Evolutionary conservation across 2,797 vertebrate species (phyloP).

Genomic region (Acridotheres tristis): DNA sequence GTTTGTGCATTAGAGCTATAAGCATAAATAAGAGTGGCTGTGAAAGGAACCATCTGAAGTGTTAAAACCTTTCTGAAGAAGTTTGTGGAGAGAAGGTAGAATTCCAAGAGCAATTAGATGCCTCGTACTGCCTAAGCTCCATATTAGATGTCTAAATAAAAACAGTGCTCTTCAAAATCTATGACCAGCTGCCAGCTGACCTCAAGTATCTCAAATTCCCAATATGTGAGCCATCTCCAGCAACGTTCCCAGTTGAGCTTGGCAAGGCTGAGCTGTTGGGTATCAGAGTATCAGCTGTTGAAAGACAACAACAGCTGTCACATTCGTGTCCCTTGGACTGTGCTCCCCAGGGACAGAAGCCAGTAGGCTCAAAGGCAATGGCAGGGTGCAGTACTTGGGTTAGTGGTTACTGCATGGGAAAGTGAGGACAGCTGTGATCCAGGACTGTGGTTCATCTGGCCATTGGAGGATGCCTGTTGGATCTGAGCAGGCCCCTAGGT

Average conservation of each 20-base stretch:
- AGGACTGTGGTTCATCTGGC: neutral
- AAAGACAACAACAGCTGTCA: neutral
- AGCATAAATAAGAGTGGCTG: neutral
- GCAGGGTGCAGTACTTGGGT: neutral
- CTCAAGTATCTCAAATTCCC: neutral
- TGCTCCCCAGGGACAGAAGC: neutral
- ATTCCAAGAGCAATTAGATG: neutral
- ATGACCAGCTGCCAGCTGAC: neutral
- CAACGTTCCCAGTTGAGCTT: neutral
- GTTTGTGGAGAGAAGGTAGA: neutral
- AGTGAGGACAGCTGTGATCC: neutral
- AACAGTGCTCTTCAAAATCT: neutral
- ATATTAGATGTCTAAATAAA: neutral
- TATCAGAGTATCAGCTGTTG: neutral
- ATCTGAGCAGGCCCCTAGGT: neutral
- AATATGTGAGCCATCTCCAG: neutral
- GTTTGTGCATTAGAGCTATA: neutral
- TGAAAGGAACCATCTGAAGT: neutral
- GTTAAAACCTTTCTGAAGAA: neutral
- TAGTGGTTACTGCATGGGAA: neutral
- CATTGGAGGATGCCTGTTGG: neutral
- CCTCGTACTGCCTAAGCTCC: neutral
- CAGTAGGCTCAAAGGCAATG: neutral
- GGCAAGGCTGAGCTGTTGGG: neutral
- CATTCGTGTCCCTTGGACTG: neutral